phyloP scores from a whole-genome alignment of 2,797 vertebrate species.

The Leucoraja ocellata region DNA sequence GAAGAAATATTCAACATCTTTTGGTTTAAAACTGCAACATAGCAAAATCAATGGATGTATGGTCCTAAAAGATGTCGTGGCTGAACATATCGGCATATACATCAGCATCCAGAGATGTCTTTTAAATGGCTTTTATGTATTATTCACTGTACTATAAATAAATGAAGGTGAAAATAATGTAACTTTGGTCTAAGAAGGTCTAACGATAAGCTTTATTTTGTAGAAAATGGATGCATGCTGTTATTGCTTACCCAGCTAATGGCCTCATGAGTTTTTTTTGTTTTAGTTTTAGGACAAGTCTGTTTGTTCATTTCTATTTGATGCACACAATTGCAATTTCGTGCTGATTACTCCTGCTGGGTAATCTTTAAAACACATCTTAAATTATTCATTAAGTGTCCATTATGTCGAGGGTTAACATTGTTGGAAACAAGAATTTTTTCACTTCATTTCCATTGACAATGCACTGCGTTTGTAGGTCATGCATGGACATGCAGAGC shows the following conservation, averaged over 20 bases:
- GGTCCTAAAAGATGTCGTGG: neutral
- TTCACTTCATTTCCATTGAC: neutral
- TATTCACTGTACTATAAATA: slow-evolving; percentile 14
- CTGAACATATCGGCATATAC: neutral
- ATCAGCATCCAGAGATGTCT: neutral
- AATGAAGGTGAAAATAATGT: slow-evolving; percentile 35
- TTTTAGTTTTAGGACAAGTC: neutral
- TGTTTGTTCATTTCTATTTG: slow-evolving; percentile 19
- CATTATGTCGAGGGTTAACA: slow-evolving; percentile 7
- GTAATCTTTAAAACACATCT: neutral
- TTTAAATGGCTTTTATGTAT: slow-evolving; percentile 21
- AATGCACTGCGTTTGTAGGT: neutral
- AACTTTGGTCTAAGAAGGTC: neutral
- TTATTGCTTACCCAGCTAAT: neutral
- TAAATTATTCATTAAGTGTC: slow-evolving; percentile 8
- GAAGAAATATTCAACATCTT: neutral
- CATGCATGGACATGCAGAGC: neutral
- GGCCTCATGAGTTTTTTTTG: slow-evolving; percentile 26
- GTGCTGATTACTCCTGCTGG: neutral
- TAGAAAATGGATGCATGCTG: neutral
- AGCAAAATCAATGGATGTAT: neutral
- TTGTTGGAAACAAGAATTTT: slow-evolving; percentile 13
- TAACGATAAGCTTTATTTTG: neutral
- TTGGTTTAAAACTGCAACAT: neutral
- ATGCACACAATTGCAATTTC: slow-evolving; percentile 3